phyloP scores from a whole-genome alignment of 2,888 invertebrate genomes.

The Microctonus aethiopoides region DNA sequence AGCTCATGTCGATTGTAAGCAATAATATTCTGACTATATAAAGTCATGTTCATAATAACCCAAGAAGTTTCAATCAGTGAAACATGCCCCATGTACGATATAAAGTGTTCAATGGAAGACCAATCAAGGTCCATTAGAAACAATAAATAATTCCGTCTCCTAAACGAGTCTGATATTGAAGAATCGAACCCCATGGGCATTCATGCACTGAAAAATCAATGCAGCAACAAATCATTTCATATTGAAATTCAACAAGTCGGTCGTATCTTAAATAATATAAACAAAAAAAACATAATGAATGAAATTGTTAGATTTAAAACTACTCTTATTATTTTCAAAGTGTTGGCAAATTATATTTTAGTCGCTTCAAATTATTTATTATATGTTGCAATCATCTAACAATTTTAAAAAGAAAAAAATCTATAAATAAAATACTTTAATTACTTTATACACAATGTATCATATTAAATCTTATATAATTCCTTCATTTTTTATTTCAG shows the following conservation, averaged over 20 bases:
- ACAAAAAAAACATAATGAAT: too few species aligned
- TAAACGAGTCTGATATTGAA: conserved; percentile 12
- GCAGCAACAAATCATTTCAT: background rate
- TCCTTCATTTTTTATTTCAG: conserved; percentile 48
- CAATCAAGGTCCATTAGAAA: conserved; percentile 45
- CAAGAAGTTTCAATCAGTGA: background rate
- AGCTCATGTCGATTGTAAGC: background rate
- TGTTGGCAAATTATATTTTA: too few species aligned
- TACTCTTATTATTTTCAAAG: too few species aligned
- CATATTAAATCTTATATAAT: background rate
- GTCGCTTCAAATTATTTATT: too few species aligned
- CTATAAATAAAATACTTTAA: too few species aligned
- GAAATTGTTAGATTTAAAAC: too few species aligned
- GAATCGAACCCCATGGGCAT: background rate
- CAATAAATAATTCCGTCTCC: conserved; percentile 38
- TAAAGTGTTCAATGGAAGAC: conserved; percentile 39
- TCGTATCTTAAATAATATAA: too few species aligned
- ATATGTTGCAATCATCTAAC: too few species aligned
- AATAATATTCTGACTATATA: background rate
- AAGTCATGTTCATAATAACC: background rate
- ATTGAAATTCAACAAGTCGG: background rate
- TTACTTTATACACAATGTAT: background rate
- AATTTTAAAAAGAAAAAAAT: too few species aligned
- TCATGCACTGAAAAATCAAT: background rate
- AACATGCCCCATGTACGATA: conserved; percentile 15